Percentiles rank a stretch among this genome's conserved stretches.
These are phyloP conservation scores for Apogon talboti DNA, from an alignment of 2,797 vertebrate genomes.

Conservation along the genomic window DNA sequence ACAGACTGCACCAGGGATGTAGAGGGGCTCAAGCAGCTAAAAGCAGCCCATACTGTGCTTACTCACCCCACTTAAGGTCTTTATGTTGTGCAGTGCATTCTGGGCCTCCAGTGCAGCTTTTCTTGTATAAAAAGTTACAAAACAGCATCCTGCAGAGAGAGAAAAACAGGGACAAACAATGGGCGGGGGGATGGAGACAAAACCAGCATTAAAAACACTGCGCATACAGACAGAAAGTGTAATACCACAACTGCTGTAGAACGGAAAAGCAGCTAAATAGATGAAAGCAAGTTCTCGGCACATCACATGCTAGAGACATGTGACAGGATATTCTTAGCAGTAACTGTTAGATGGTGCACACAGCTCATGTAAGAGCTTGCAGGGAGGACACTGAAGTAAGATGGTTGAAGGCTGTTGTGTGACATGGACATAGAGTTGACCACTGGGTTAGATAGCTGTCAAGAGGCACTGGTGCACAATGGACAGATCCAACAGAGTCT, in stretches of 20 bases:
- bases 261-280: slow-evolving; percentile 28
- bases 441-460: slow-evolving; percentile 50
- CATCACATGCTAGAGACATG: slow-evolving; percentile 60
- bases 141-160: slow-evolving; percentile 94
- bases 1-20: slow-evolving; percentile 53
- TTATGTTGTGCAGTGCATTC: slow-evolving; percentile 99
- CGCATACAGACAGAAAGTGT: slow-evolving; percentile 41
- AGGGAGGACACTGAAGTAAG: slow-evolving; percentile 51
- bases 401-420: slow-evolving; percentile 47
- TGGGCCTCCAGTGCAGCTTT: slow-evolving; percentile 99
- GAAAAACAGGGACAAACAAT: slow-evolving; percentile 50
- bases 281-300: slow-evolving; percentile 37
- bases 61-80: slow-evolving; percentile 99
- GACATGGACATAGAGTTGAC: slow-evolving; percentile 54
- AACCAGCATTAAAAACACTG: slow-evolving; percentile 53
- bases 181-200: slow-evolving; percentile 37
- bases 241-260: slow-evolving; percentile 37
- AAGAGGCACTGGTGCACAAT: slow-evolving; percentile 38
- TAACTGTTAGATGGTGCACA: slow-evolving; percentile 37
- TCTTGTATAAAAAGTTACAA: slow-evolving; percentile 99
- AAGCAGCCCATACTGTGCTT: slow-evolving; percentile 67
- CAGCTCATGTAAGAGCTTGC: slow-evolving; percentile 48
- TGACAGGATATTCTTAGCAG: slow-evolving; percentile 67
- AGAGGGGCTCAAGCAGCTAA: slow-evolving; percentile 65
- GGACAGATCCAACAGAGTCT: slow-evolving; percentile 41